Percentiles rank a stretch among this genome's conserved stretches.
Evolutionary conservation across 2,797 vertebrate species (phyloP).

Genomic region (Sebastolobus alascanus): DNA sequence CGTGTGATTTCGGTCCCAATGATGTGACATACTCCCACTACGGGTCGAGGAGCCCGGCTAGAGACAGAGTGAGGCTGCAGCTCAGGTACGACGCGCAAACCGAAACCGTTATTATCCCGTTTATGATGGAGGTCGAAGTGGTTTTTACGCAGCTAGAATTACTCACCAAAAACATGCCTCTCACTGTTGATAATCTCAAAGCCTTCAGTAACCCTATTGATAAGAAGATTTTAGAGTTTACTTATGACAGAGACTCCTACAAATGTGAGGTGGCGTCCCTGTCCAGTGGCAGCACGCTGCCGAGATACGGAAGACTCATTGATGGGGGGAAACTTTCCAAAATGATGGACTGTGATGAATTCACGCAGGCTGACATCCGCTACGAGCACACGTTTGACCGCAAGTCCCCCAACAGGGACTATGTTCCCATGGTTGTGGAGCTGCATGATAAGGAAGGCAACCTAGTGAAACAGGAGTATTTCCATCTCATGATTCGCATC

Average conservation of each 20-base stretch:
- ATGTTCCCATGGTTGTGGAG: slow-evolving; percentile 94
- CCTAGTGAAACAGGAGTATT: slow-evolving; percentile 91
- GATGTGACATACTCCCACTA: slow-evolving; percentile 94
- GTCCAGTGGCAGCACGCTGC: slow-evolving; percentile 82
- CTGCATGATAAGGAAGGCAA: slow-evolving; percentile 88
- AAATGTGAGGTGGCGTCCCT: slow-evolving; percentile 89
- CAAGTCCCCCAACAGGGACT: slow-evolving; percentile 92
- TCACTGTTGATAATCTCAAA: slow-evolving; percentile 88
- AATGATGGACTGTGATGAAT: slow-evolving; percentile 92
- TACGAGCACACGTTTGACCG: slow-evolving; percentile 90
- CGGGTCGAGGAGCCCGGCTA: slow-evolving; percentile 92
- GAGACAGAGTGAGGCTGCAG: slow-evolving; percentile 92
- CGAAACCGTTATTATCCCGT: slow-evolving; percentile 91
- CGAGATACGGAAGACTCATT: slow-evolving; percentile 91
- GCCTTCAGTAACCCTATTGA: slow-evolving; percentile 91
- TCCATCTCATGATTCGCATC: slow-evolving; percentile 93
- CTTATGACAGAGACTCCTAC: slow-evolving; percentile 87
- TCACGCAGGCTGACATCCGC: slow-evolving; percentile 88
- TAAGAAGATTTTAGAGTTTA: slow-evolving; percentile 89
- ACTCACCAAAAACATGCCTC: slow-evolving; percentile 93
- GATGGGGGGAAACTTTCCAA: slow-evolving; percentile 78
- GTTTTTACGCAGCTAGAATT: slow-evolving; percentile 95
- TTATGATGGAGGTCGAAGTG: slow-evolving; percentile 95
- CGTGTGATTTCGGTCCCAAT: slow-evolving; percentile 92
- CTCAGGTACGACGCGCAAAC: slow-evolving; percentile 93